Evolutionary conservation across 2,797 vertebrate species (phyloP), one percentile per base, ranked within the genome.

Genomic region (Acipenser transmontanus): DNA sequence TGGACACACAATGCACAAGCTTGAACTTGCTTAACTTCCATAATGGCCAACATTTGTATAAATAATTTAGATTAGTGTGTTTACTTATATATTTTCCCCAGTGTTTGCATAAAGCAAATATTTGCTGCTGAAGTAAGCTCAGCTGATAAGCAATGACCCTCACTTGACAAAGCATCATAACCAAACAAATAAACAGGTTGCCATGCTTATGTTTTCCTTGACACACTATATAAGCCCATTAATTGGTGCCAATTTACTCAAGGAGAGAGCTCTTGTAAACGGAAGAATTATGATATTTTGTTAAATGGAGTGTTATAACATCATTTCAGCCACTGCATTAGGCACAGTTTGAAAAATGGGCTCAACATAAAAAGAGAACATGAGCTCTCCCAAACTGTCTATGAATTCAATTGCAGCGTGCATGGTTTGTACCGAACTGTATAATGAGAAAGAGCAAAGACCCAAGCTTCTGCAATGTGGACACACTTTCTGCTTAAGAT

Each of bases 381-480:
- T 65, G 62, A 69, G 12, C 51, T 47, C 47, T 20, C 56, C 64
- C n/a, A 14, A 66, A 20, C 50, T n/a, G 48, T 68, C 57, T 17
- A 13, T 69, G 49, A 54, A 71, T 34, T 34, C 49, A 14, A 64
- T 72, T 52, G 54, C 69, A 7, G 47, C 68, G 47, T 73, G 71
- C 57, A 59, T 50, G 6, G 60, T 75, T 13, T 73, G 70, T 12
- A 68, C 65, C n/a, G 71, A 72, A 61, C 52, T n/a, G 70, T 69
- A 68, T 11, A 61, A 71, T 54, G 65, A 67, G 51, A 64, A 49
- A 59, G 47, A 61, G 8, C 51, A 56, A n/a, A 63, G 66, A 59
- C 76, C 76, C 50, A 74, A 72, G 56, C 63, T 72, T 60, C 48
- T 76, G 59, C n/a, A 48, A 8, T 76, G 69, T 48, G 71, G 69